Evolutionary conservation across 2,797 vertebrate genomes (phyloP), one percentile per base, ranked within the genome.

Genomic region (Gobionotothen gibberifrons): DNA sequence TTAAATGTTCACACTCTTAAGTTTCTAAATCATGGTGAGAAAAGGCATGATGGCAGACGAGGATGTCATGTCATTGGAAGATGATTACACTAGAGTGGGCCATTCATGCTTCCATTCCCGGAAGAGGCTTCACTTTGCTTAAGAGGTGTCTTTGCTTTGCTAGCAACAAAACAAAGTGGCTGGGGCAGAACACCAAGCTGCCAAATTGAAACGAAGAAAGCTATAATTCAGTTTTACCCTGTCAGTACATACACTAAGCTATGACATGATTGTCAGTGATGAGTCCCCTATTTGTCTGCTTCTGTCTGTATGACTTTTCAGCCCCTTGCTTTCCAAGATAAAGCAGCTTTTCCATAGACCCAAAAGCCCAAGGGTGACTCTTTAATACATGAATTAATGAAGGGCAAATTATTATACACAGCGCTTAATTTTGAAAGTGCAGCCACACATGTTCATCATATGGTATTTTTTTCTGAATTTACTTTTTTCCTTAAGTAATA

Each of bases 391-490:
- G 76, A 61, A 86, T 72, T 84, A 79, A 84, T 84, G 89, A 90
- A 81, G 87, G 82, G 85, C 58, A 93, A 91, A 94, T 94, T 84
- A 93, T 92, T 88, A 93, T 91, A 84, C 86, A 85, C 79, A 76
- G 82, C 86, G 26, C 63, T 82, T 49, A 82, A 83, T 86, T 80
- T 72, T 78, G 36, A 91, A 93, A 89, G 78, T 90, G 85, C 80
- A 93, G 65, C 80, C 89, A 93, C 81, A 90, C 88, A 92, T 82
- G 87, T 92, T 94, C 93, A 92, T 91, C 92, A 94, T 90, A 84
- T 63, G 73, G 66, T 36, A 58, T 81, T 69, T 64, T 79, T 82
- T 83, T 72, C 49, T 53, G 62, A 60, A 67, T 76, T 85, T 61
- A 87, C 88, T 84, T 77, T 86, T 86, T 90, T 70, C 64, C 86